These are phyloP conservation scores for Burhinus bistriatus DNA, from an alignment of 2,113 vertebrate species.

Conservation along the genomic window DNA sequence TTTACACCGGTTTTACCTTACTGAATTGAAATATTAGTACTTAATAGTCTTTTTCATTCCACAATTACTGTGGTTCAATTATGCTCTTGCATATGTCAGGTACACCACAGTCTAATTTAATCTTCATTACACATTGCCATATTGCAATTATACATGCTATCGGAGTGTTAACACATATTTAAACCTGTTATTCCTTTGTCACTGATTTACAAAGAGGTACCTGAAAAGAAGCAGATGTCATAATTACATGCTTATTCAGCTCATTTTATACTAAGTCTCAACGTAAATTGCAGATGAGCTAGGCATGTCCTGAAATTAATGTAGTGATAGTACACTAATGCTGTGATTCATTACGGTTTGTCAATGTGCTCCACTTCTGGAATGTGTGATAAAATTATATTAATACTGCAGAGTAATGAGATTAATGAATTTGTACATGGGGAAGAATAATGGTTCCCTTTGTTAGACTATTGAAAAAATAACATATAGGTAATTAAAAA, in stretches of 20 bases:
- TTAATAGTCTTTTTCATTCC: slow-evolving; percentile 26
- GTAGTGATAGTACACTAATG: slow-evolving; percentile 75
- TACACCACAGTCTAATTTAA: slow-evolving; percentile 82
- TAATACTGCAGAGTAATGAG: slow-evolving; percentile 98
- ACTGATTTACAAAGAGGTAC: slow-evolving; percentile 80
- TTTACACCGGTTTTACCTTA: not conserved
- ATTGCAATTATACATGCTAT: slow-evolving; percentile 86
- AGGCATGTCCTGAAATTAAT: slow-evolving; percentile 81
- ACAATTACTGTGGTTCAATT: slow-evolving; percentile 69
- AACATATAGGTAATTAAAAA: slow-evolving; percentile 97
- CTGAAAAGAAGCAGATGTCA: slow-evolving; percentile 85
- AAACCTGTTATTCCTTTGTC: slow-evolving; percentile 85
- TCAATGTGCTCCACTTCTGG: slow-evolving; percentile 88
- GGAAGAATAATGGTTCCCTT: slow-evolving; percentile 81
- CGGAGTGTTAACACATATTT: slow-evolving; percentile 85
- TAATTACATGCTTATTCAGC: slow-evolving; percentile 85
- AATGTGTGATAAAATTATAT: slow-evolving; percentile 99
- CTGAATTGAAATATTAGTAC: slow-evolving; percentile 33
- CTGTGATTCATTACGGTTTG: slow-evolving; percentile 87
- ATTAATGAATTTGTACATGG: slow-evolving; percentile 93
- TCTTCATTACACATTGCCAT: slow-evolving; percentile 84
- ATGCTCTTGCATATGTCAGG: slow-evolving; percentile 73
- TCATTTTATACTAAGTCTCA: slow-evolving; percentile 74
- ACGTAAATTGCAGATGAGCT: slow-evolving; percentile 78
- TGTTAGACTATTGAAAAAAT: slow-evolving; percentile 90